Conservation (phyloP, 2,797 vertebrate genomes). For the Sandelia bainsii region DNA sequence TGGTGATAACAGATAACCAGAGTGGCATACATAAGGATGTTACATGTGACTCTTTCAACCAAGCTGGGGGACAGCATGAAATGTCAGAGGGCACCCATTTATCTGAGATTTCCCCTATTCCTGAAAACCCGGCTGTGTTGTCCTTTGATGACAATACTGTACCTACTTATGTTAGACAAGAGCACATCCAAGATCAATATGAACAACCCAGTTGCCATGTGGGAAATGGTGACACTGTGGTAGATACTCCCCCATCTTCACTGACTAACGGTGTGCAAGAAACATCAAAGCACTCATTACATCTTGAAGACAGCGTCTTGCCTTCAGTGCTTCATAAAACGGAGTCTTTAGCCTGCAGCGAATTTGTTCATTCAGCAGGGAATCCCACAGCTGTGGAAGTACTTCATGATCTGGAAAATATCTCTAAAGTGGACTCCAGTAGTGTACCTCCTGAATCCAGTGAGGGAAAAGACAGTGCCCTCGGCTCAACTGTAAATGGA, state of each 20-base stretch:
- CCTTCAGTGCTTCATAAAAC: background rate
- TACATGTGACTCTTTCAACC: constrained; percentile 19
- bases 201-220: constrained; percentile 16
- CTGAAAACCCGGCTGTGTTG: constrained; percentile 22
- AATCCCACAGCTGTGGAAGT: constrained; percentile 15
- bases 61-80: constrained; percentile 29
- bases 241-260: constrained; percentile 17
- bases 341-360: constrained; percentile 7
- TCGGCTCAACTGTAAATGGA: constrained; percentile 57
- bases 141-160: background rate
- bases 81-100: constrained; percentile 4
- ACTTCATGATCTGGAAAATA: constrained; percentile 2
- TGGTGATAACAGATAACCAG: constrained; percentile 7
- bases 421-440: background rate
- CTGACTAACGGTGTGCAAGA: constrained; percentile 11
- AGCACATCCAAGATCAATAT: constrained; percentile 24
- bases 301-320: constrained; percentile 13
- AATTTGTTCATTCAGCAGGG: background rate
- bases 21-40: background rate
- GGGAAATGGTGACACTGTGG: constrained; percentile 12
- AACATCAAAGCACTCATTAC: background rate
- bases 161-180: background rate
- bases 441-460: constrained; percentile 13
- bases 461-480: constrained; percentile 60
- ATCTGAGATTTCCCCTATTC: constrained; percentile 25